Percentiles rank a stretch among this genome's conserved stretches.
Evolutionary conservation across 1,140 invertebrate species (phyloP).

Genomic region (Teleogryllus occipitalis): DNA sequence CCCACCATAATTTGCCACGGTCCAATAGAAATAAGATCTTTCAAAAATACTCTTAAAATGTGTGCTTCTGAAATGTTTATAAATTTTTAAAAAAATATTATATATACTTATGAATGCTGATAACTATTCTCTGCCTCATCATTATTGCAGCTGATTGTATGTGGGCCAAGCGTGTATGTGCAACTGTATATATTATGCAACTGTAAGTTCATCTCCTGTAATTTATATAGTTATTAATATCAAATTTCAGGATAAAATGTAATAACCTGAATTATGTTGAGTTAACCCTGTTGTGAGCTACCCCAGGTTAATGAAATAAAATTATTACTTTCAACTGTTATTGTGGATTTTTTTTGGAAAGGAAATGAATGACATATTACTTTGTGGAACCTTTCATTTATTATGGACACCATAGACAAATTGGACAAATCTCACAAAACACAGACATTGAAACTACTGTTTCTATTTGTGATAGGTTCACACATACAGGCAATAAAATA

Average conservation of each 20-base stretch:
- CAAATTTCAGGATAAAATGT: background rate
- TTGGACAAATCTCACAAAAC: background rate
- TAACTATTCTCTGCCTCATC: no score
- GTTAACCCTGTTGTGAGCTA: background rate
- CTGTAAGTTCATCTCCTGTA: background rate
- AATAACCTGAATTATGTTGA: background rate
- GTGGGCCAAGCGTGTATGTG: background rate
- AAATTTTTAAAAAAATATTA: no score
- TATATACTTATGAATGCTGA: no score
- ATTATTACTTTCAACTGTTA: background rate
- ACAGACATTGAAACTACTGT: background rate
- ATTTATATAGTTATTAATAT: background rate
- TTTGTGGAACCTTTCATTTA: background rate
- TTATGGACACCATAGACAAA: background rate
- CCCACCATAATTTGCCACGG: no score
- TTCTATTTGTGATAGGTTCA: background rate
- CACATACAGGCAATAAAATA: conserved; percentile 5
- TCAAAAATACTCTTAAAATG: no score
- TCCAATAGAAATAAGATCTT: no score
- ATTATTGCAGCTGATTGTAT: background rate
- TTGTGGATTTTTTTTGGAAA: background rate
- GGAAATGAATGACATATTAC: background rate
- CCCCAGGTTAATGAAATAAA: background rate
- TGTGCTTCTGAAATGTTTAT: no score
- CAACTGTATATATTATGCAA: conserved; percentile 5